These are phyloP conservation scores for Astropecten irregularis DNA, from an alignment of 53 echinoderm and acorn worm species.

Conservation along the genomic window DNA sequence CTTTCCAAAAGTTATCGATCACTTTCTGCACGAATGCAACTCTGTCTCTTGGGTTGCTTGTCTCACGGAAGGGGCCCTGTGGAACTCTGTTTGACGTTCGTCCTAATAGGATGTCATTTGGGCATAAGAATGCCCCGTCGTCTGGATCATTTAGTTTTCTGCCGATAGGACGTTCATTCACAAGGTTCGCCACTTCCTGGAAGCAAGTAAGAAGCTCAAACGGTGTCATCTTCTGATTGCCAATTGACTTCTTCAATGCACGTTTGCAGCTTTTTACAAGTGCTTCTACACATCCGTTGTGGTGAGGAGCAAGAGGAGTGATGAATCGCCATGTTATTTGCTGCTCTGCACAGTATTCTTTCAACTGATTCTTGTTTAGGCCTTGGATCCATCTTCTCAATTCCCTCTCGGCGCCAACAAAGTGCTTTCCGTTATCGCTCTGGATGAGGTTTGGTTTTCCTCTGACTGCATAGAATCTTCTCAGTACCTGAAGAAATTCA, in stretches of 20 bases:
- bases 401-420: slow-evolving; percentile 43
- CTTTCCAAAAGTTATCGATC: too few relatives aligned
- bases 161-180: slow-evolving; percentile 35
- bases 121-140: slow-evolving; percentile 36
- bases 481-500: slow-evolving; percentile 26
- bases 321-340: slow-evolving; percentile 21
- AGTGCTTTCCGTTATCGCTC: slow-evolving; percentile 47
- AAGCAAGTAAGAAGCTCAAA: slow-evolving; percentile 29
- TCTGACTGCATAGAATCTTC: slow-evolving; percentile 51
- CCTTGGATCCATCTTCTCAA: slow-evolving; percentile 44
- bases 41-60: slow-evolving; percentile 49
- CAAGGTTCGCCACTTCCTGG: slow-evolving; percentile 36
- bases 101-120: slow-evolving; percentile 57
- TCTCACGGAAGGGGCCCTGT: slow-evolving; percentile 63
- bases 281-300: slow-evolving; percentile 36
- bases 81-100: slow-evolving; percentile 61
- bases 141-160: slow-evolving; percentile 48
- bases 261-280: slow-evolving; percentile 31
- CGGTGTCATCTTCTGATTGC: slow-evolving; percentile 24
- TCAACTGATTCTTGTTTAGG: slow-evolving; percentile 8
- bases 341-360: slow-evolving; percentile 22
- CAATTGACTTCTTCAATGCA: slow-evolving; percentile 35
- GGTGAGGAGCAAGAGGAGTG: slow-evolving; percentile 51
- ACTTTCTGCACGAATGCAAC: slow-evolving; percentile 29
- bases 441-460: slow-evolving; percentile 40